A percentile compares a stretch with the other conserved stretches of the same genome.
phyloP scores from a whole-genome alignment of 2,888 invertebrate species.

The Pteria penguin region DNA sequence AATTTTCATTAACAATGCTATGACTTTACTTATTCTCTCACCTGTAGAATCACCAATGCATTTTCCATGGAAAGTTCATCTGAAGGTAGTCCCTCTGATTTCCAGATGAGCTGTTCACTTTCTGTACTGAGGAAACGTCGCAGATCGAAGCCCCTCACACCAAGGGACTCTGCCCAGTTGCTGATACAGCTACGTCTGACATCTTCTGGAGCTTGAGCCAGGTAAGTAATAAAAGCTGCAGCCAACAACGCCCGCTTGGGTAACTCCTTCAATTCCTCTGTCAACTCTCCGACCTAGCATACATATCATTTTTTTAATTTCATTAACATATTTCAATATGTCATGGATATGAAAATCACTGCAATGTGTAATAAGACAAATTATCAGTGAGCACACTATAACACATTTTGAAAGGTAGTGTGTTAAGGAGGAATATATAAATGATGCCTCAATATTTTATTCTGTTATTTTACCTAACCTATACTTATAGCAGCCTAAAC shows the following conservation, averaged over 20 bases:
- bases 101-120: conserved; percentile 91
- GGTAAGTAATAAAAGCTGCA: conserved; percentile 89
- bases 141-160: conserved; percentile 82
- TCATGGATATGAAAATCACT: too few relatives aligned
- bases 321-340: too few relatives aligned
- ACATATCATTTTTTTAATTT: not conserved
- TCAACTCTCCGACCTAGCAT: conserved; percentile 81
- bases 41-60: conserved; percentile 89
- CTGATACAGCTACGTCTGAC: conserved; percentile 82
- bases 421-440: too few relatives aligned
- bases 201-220: conserved; percentile 87
- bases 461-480: too few relatives aligned
- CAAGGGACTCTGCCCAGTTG: conserved; percentile 80
- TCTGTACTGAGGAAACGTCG: conserved; percentile 85
- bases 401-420: too few relatives aligned
- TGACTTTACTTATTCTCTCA: too few relatives aligned
- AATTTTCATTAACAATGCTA: too few relatives aligned
- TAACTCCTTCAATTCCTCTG: conserved; percentile 84
- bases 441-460: too few relatives aligned
- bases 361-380: too few relatives aligned
- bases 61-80: conserved; percentile 90
- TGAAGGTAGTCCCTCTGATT: conserved; percentile 90
- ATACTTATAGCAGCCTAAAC: too few relatives aligned
- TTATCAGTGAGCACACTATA: too few relatives aligned
- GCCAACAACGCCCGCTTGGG: conserved; percentile 86